phyloP scores from a whole-genome alignment of 2,797 vertebrate species.

The Stomatorhinus walkeri region DNA sequence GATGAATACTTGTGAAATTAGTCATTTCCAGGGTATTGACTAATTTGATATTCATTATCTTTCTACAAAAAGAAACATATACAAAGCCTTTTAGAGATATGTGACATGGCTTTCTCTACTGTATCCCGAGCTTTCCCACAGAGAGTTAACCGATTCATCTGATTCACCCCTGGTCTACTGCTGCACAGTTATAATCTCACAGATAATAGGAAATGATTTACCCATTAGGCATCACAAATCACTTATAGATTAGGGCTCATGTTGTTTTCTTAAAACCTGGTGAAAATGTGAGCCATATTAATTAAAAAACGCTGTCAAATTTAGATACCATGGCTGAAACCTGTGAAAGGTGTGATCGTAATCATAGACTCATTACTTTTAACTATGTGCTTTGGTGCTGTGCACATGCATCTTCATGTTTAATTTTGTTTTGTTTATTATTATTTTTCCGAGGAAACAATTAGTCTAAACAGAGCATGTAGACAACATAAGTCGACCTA shows the following conservation, averaged over 20 bases:
- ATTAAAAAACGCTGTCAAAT: conserved; percentile 16
- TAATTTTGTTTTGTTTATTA: background rate
- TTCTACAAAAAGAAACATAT: background rate
- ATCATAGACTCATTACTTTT: background rate
- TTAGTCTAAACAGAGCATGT: conserved; percentile 2
- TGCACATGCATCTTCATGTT: background rate
- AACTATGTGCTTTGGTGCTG: background rate
- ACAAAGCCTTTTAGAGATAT: conserved; percentile 38
- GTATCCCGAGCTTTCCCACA: conserved; percentile 50
- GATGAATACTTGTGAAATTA: conserved; percentile 14
- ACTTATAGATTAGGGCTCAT: conserved; percentile 52
- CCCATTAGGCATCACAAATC: conserved; percentile 52
- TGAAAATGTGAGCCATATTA: conserved; percentile 20
- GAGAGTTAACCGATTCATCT: conserved; percentile 54
- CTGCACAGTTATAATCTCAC: conserved; percentile 50
- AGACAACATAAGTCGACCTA: background rate
- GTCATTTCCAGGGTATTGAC: background rate
- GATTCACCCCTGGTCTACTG: conserved; percentile 44
- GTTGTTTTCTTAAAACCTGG: conserved; percentile 12
- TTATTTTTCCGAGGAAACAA: background rate
- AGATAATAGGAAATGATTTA: conserved; percentile 50
- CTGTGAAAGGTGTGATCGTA: background rate
- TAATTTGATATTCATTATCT: background rate
- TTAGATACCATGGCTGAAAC: background rate
- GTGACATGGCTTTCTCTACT: conserved; percentile 44